Base-by-base conservation (phyloP, 2,888 invertebrate genomes). In the Chloroclysta siterata region DNA sequence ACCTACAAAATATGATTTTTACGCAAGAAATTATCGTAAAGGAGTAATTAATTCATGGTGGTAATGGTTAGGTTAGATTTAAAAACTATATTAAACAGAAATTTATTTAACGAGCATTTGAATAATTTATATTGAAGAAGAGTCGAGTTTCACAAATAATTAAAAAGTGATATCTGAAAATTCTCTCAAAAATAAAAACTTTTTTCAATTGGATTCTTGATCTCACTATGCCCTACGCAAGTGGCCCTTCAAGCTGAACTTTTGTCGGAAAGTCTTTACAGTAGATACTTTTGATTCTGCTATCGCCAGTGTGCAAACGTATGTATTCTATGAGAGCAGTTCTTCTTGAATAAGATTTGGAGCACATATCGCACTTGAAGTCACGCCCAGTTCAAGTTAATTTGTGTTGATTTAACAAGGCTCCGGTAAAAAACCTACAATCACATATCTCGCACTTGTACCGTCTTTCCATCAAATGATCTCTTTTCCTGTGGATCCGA, bases 261-360 rank as follows among this genome's bases (percentile, higher is more conserved):
- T 90, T 69, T 91, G 89, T 0, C 89, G 85, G 13, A 90, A 93
- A 0, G 87, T 81, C 63, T 89, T 86, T 88, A n/a, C 90, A 91
- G 0, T 87, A 78, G 0, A 79, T 76, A 42, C 91, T 90, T 0
- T 84, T 77, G 42, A 90, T 90, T 46, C 89, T 66, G 42, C 87
- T 81, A 54, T 89, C 89, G 66, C 22, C 28, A 39, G 44, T 51
- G n/a, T 59, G 58, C 10, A 54, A 53, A 0, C 60, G 47, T 33
- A 60, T 53, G 15, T 65, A 60, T 15, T 50, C 60, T 8, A 22
- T 53, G 0, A 65, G 36, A 4, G 28, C 53, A 4, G 11, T 3
- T 22, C 48, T 60, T 10, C 60, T 60, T 6, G 48, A 83, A 51
- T 84, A 90, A 2, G 81, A 72, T 50, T 85, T 87, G 0, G 76